Evolutionary conservation across 2,113 vertebrate genomes (phyloP).

Genomic region (Rhinoptilus africanus): DNA sequence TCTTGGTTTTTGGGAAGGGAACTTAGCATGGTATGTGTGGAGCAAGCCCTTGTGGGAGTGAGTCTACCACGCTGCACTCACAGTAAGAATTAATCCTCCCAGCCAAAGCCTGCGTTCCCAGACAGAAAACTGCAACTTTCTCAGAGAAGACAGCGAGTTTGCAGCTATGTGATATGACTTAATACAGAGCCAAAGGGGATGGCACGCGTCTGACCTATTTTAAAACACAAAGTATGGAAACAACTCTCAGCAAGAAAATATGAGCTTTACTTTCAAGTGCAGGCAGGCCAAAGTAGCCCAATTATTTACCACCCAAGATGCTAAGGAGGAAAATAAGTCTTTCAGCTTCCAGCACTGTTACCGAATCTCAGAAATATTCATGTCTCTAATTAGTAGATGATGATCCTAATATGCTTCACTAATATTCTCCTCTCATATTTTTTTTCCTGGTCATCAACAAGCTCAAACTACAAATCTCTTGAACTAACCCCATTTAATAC

Average conservation of each 20-base stretch:
- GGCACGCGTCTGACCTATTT: conserved; percentile 23
- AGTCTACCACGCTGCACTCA: not conserved
- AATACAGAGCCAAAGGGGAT: conserved; percentile 8
- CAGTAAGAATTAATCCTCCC: not conserved
- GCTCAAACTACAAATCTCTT: not conserved
- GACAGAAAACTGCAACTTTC: not conserved
- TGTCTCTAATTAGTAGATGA: not conserved
- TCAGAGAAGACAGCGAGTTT: not conserved
- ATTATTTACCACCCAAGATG: conserved; percentile 28
- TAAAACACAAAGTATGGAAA: conserved; percentile 5
- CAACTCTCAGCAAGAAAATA: conserved; percentile 13
- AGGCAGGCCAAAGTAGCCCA: conserved; percentile 1
- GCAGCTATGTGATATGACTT: not conserved
- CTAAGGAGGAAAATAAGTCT: not conserved
- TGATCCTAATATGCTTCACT: not conserved
- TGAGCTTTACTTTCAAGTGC: not conserved
- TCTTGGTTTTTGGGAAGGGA: not conserved
- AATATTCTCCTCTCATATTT: not conserved
- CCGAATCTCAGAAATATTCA: not conserved
- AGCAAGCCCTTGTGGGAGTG: not conserved
- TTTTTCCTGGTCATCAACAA: not conserved
- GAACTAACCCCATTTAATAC: not conserved
- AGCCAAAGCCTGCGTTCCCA: not conserved
- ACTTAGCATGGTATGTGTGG: not conserved
- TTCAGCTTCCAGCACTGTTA: not conserved